Base-by-base conservation (phyloP, 53 echinoderm and acorn worm genomes). In the Antedon mediterranea region DNA sequence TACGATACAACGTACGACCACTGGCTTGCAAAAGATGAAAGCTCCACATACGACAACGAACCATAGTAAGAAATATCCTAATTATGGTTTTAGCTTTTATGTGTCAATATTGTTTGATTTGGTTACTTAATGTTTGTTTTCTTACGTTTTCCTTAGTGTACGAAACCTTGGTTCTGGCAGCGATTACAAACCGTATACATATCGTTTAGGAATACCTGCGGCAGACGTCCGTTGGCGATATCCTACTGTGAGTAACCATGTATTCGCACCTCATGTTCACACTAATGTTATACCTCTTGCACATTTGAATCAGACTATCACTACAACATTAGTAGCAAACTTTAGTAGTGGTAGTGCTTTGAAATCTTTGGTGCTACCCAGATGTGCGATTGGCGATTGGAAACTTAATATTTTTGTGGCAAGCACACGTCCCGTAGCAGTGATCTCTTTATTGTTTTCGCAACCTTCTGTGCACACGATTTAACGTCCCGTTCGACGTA, bases 81-180 rank as follows among this genome's bases (percentile, higher is more conserved):
- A 15, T 23, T 18, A 57, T n/a, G n/a, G n/a, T n/a, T n/a, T n/a
- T 57, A 23, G 23, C 57, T 18, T 57, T 57, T 57, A n/a, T 4
- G 57, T 23, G 57, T 11, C 57, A 23, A 18, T 1, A 1, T 18
- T 23, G 57, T 57, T 23, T 57, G 57, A 57, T 57, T 57, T 8
- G 2, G 23, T 57, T 57, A 9, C 2, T 57, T 2, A 57, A 57
- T 57, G 57, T 15, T 18, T 57, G 11, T 81, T 70, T 37, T 74
- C 28, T 81, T 72, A 76, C 28, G 79, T 83, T 71, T 8, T 79
- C 5, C 28, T 43, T 82, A 98, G 98, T 31, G 82, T 87, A 30
- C 44, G 73, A 28, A 88, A 92, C 33, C 75, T 98, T 27, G 98
- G 98, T 20, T 92, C 98, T 78, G 92, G 98, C 14, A 98, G 98